Base-by-base conservation (phyloP, 2,888 invertebrate genomes). In the Neoscelio sp. region DNA sequence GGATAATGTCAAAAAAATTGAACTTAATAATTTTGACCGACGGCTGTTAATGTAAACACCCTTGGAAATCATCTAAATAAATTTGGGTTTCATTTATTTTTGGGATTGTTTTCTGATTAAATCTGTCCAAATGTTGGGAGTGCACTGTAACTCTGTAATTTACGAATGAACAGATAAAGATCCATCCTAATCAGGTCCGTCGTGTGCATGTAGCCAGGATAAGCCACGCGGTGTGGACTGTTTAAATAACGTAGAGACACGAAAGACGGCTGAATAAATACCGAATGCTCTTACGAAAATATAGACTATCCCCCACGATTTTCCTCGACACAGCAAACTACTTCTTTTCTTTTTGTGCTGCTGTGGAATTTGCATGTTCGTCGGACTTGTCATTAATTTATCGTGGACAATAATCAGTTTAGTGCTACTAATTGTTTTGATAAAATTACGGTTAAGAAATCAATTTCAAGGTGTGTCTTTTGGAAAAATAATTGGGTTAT, bases 261-360 rank as follows among this genome's bases (percentile, higher is more conserved):
- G 78, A 80, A 78, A 73, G 82, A 81, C 82, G 80, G 80, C 84
- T 84, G 80, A 83, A 82, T 84, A 85, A 83, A 85, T 83, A 85
- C 80, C 81, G 82, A 70, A 81, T 70, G 78, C 77, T 67, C 82
- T 79, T 70, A 80, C 67, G 83, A 82, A 82, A 82, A 83, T 82
- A 81, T 79, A 79, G 78, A 71, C 80, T 18, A 58, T 73, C 48
- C 68, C 56, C 44, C 38, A 68, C 18, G 54, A 56, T 65, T 77
- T 70, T 70, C 54, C 50, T 56, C 62, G 17, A 28, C 18, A 10
- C 35, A 28, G 13, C 18, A 15, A 52, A 40, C 35, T 15, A 3
- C 20, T 52, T 44, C 26, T 10, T 30, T 65, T 74, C 54, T 28
- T 64, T 73, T 62, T 54, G 44, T 15, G 10, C 2, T n/a, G 23